These are phyloP conservation scores for Leucophenga maculata DNA, from an alignment of 2,888 invertebrate genomes.

Conservation along the genomic window DNA sequence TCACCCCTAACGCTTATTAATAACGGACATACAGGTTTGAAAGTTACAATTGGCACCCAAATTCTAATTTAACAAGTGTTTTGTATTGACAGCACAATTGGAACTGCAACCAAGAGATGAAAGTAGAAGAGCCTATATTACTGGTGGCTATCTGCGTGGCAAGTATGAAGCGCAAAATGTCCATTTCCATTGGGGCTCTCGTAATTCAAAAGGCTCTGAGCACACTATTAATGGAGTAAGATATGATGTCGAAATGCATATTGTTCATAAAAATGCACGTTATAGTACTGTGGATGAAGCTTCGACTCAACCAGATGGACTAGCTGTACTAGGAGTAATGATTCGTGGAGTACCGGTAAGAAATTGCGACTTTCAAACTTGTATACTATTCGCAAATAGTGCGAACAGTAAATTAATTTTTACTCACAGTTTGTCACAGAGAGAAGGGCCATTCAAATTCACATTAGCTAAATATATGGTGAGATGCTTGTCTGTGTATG, in stretches of 20 bases:
- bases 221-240: slow-evolving; percentile 67
- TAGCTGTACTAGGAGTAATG: slow-evolving; percentile 78
- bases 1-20: slow-evolving; percentile 77
- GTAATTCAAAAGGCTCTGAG: slow-evolving; percentile 78
- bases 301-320: slow-evolving; percentile 73
- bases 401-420: neutral
- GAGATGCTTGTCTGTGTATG: no score
- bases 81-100: slow-evolving; percentile 44
- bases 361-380: no score
- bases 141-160: slow-evolving; percentile 48
- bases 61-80: slow-evolving; percentile 38
- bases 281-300: slow-evolving; percentile 74
- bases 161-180: slow-evolving; percentile 56
- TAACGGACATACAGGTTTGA: slow-evolving; percentile 77
- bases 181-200: slow-evolving; percentile 81
- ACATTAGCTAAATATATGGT: neutral
- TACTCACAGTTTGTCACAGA: neutral
- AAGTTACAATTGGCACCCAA: neutral
- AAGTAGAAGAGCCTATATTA: slow-evolving; percentile 50
- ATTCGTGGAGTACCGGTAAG: slow-evolving; percentile 70
- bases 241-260: slow-evolving; percentile 77
- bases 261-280: slow-evolving; percentile 78
- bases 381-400: neutral
- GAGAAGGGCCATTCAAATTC: neutral
- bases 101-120: slow-evolving; percentile 37